Evolutionary conservation across 1,140 invertebrate genomes (phyloP).

Genomic region (Conus betulinus): DNA sequence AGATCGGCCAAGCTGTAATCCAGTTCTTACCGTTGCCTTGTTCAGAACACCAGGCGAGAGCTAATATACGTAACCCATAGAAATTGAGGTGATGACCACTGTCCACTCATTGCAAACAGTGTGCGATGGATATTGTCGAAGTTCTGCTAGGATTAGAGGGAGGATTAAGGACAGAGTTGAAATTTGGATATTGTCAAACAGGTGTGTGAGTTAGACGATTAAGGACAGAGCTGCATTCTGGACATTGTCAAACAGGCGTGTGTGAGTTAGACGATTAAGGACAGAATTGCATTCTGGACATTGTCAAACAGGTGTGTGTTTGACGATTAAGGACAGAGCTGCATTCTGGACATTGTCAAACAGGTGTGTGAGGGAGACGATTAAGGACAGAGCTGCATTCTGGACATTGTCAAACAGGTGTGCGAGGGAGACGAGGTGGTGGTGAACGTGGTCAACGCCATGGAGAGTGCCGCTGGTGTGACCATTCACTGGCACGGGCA

Average conservation of each 20-base stretch:
- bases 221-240: too few relatives aligned
- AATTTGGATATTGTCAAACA: not conserved
- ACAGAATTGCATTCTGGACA: not conserved
- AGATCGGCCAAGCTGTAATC: too few relatives aligned
- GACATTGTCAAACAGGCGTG: conserved; percentile 33
- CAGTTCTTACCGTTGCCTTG: too few relatives aligned
- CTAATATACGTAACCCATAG: not conserved
- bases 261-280: conserved; percentile 27
- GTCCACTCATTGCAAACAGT: not conserved
- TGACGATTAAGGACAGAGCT: not conserved
- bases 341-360: not conserved
- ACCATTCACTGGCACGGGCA: conserved; percentile 73
- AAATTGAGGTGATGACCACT: too few relatives aligned
- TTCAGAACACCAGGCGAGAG: too few relatives aligned
- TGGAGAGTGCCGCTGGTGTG: conserved; percentile 31
- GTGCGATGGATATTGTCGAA: too few relatives aligned
- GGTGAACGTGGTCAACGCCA: conserved; percentile 44
- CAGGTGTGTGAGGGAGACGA: conserved; percentile 51
- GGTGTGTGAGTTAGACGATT: not conserved
- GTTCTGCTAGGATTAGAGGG: not conserved
- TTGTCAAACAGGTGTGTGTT: conserved; percentile 40
- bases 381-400: too few relatives aligned
- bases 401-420: conserved; percentile 35
- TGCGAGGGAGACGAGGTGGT: conserved; percentile 48
- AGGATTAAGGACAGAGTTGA: too few relatives aligned